Percentiles rank a stretch among this genome's conserved stretches.
These are phyloP conservation scores for Lithobates sylvaticus DNA, from an alignment of 2,797 vertebrate genomes.

Conservation along the genomic window DNA sequence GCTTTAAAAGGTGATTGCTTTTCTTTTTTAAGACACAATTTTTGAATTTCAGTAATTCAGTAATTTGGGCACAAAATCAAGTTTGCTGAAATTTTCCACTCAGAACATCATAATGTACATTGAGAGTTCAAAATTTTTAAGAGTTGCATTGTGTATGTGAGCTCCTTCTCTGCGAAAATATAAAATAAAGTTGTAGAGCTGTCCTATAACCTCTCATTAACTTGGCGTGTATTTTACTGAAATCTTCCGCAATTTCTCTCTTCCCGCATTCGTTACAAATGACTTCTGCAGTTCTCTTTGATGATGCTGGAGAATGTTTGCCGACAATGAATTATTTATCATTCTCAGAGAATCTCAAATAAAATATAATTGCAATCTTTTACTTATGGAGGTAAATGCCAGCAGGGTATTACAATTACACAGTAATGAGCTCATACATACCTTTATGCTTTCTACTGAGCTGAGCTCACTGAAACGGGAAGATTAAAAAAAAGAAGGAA, in stretches of 20 bases:
- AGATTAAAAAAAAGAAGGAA: background rate
- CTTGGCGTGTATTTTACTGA: background rate
- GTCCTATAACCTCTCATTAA: background rate
- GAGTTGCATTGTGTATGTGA: background rate
- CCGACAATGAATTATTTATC: constrained; percentile 29
- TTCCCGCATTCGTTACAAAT: background rate
- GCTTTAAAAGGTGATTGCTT: too few species aligned
- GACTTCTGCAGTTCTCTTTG: background rate
- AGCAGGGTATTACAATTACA: constrained; percentile 23
- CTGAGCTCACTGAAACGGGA: constrained; percentile 5
- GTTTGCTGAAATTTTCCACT: too few species aligned
- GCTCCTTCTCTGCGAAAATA: background rate
- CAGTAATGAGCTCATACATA: constrained; percentile 18
- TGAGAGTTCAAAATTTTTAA: background rate
- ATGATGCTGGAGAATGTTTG: background rate
- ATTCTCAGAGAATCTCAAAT: constrained; percentile 5
- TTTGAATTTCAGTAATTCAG: too few species aligned
- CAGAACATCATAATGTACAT: too few species aligned
- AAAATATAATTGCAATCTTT: constrained; percentile 26
- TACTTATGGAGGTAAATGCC: background rate
- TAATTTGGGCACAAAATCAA: too few species aligned
- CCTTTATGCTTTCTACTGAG: background rate
- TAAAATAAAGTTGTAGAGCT: background rate
- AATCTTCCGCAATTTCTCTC: background rate
- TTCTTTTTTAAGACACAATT: too few species aligned